These are phyloP conservation scores for Laticauda laticaudata DNA, from an alignment of 2,113 vertebrate species.

Conservation along the genomic window DNA sequence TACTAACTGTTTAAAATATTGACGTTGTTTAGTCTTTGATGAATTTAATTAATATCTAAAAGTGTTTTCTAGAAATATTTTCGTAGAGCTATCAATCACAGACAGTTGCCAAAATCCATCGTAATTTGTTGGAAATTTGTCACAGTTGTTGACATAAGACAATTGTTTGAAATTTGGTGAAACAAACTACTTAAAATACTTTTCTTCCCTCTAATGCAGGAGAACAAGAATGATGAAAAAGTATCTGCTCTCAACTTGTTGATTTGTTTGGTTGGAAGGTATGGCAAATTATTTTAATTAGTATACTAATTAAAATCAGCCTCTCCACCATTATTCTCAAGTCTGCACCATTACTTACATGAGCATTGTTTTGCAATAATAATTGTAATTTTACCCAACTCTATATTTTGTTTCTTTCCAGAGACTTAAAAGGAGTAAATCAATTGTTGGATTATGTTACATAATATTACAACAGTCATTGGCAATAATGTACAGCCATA, in stretches of 20 bases:
- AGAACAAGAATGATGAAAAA: slow-evolving; percentile 83
- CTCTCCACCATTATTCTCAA: neutral
- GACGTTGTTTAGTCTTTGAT: neutral
- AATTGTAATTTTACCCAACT: neutral
- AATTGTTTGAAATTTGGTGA: neutral
- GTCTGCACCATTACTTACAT: neutral
- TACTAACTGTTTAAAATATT: neutral
- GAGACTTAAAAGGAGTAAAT: neutral
- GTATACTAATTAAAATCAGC: neutral
- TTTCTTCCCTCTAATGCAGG: slow-evolving; percentile 67
- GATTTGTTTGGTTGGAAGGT: slow-evolving; percentile 98
- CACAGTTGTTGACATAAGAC: neutral
- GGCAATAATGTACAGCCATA: neutral
- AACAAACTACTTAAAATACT: neutral
- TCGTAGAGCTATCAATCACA: neutral
- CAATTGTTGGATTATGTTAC: neutral
- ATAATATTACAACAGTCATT: neutral
- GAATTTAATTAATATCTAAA: neutral
- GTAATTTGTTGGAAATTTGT: neutral
- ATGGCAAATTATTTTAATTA: slow-evolving; percentile 31
- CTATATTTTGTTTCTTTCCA: neutral
- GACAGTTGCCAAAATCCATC: neutral
- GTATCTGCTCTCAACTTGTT: slow-evolving; percentile 91
- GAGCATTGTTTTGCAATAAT: neutral
- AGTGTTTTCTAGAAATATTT: neutral